Evolutionary conservation across 2,888 invertebrate genomes (phyloP), one percentile per base, ranked within the genome.

Genomic region (Ennomos fuscantarius): DNA sequence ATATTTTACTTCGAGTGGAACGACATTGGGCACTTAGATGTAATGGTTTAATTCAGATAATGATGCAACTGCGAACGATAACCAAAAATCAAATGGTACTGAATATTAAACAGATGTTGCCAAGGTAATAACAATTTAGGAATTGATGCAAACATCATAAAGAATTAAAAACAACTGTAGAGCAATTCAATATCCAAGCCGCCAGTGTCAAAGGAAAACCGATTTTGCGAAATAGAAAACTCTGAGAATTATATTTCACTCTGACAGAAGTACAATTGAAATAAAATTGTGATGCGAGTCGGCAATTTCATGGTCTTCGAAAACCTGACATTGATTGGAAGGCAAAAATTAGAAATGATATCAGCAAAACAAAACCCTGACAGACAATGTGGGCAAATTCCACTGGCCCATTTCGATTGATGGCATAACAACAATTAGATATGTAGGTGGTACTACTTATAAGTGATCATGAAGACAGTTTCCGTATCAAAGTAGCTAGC

Each of bases 361-460:
- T 57, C 55, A 54, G 57, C 48, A 65, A 69, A 67, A 72, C 65
- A 66, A 65, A 62, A 61, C 56, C 63, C 60, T 69, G 57, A 65
- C 49, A 60, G 45, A 54, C 53, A 50, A 52, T 58, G 59, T 67
- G 37, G 79, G 80, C 70, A 79, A 74, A 76, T 82, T 83, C 82
- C 79, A 71, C 67, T 78, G 80, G 63, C 71, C 78, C 59, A 77
- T 72, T 78, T 81, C 51, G 68, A 74, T 73, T 72, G 61, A 69
- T 65, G 65, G 63, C 67, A 70, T 70, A 71, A 64, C 67, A 68
- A 71, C 73, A 70, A 68, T 70, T 62, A 66, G 61, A 69, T 61
- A 62, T 44, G 55, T 51, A 24, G 24, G 24, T 24, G 24, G 24
- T 24, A 24, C 24, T 24, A 63, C 66, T 65, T 68, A 61, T 47